A percentile compares a stretch with the other conserved stretches of the same genome.
Evolutionary conservation across 2,888 invertebrate genomes (phyloP).

Genomic region (Acleris literana): DNA sequence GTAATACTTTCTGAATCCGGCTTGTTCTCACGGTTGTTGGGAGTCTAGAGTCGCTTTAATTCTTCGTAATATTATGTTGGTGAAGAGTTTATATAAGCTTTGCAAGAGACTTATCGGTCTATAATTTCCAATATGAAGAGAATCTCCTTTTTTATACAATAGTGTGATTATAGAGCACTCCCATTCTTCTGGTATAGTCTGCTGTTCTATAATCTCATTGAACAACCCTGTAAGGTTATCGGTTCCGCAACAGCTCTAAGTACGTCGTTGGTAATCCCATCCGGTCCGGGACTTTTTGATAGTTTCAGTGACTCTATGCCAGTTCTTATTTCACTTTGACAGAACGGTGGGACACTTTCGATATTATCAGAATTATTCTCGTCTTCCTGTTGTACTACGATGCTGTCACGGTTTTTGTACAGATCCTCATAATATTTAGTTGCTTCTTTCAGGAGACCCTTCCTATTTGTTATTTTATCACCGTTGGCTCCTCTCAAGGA

Average conservation of each 20-base stretch:
- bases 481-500: conserved; percentile 1
- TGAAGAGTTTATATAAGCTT: conserved; percentile 2
- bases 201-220: neutral
- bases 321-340: too few relatives aligned
- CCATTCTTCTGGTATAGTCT: conserved; percentile 6
- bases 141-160: conserved; percentile 17
- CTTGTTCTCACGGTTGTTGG: conserved; percentile 26
- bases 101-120: neutral
- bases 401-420: conserved; percentile 1
- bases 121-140: conserved; percentile 8
- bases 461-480: conserved; percentile 1
- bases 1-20: conserved; percentile 15
- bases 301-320: conserved; percentile 4
- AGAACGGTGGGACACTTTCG: too few relatives aligned
- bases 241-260: neutral
- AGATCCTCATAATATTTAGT: neutral
- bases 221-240: conserved; percentile 1
- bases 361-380: neutral
- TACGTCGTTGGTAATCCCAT: conserved; percentile 6
- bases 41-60: conserved; percentile 10
- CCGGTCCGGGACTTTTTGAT: conserved; percentile 2
- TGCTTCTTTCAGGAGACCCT: neutral
- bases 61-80: conserved; percentile 15
- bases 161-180: conserved; percentile 7
- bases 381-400: neutral